Percentiles rank a stretch among this genome's conserved stretches.
Evolutionary conservation across 1,140 invertebrate species (phyloP).

Genomic region (Scaptomyza montana): DNA sequence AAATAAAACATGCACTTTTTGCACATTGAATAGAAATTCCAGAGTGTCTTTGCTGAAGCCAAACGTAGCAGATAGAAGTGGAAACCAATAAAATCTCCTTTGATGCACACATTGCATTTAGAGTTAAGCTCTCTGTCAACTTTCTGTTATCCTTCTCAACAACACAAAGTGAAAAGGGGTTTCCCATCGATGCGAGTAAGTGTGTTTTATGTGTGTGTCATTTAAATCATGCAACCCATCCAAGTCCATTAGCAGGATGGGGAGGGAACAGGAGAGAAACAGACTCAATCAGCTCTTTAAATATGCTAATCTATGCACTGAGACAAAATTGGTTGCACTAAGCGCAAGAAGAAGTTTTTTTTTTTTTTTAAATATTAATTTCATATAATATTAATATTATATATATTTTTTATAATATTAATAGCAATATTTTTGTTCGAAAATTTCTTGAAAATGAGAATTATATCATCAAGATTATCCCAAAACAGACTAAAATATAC

Average conservation of each 20-base stretch:
- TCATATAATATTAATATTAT: too few species aligned
- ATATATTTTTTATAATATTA: too few species aligned
- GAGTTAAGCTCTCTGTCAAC: not conserved
- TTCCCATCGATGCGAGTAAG: not conserved
- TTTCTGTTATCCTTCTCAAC: not conserved
- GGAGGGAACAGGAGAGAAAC: too few species aligned
- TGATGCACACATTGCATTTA: not conserved
- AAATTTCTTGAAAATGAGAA: too few species aligned
- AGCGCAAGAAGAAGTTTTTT: too few species aligned
- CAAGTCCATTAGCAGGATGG: not conserved
- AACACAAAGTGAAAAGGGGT: not conserved
- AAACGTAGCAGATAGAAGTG: not conserved
- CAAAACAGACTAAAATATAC: too few species aligned
- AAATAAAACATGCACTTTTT: conserved; percentile 6
- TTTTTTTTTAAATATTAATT: too few species aligned
- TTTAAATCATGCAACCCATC: not conserved
- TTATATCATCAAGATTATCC: too few species aligned
- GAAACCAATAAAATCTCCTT: conserved; percentile 3
- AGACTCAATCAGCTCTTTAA: conserved; percentile 44
- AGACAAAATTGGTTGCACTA: not conserved
- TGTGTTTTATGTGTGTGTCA: not conserved
- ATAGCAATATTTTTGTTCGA: too few species aligned
- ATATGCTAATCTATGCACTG: conserved; percentile 65
- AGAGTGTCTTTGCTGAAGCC: not conserved
- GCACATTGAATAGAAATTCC: conserved; percentile 24